Conservation (phyloP, 2,888 invertebrate species). For the Cryptus viduatorius region DNA sequence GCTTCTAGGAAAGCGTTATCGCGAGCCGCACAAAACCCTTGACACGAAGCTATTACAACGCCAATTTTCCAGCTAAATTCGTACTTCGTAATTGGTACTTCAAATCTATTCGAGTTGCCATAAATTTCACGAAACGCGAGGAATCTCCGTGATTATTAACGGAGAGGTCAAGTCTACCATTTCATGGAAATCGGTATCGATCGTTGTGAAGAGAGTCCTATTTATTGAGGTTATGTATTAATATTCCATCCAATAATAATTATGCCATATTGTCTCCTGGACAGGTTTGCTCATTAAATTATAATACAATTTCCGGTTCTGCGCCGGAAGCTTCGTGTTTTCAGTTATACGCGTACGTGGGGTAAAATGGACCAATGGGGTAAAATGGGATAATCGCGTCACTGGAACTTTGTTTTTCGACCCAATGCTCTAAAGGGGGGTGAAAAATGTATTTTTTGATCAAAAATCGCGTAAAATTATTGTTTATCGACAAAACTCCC, state of each 20-base stretch:
- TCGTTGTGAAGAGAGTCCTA: background rate
- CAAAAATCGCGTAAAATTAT: too few relatives aligned
- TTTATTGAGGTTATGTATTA: too few relatives aligned
- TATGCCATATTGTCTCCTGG: background rate
- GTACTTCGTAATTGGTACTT: constrained; percentile 7
- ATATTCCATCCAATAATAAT: background rate
- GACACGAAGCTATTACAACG: constrained; percentile 49
- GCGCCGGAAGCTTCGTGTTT: background rate
- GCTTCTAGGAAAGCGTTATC: constrained; percentile 49
- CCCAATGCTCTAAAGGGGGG: too few relatives aligned
- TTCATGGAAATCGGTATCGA: background rate
- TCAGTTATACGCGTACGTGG: background rate
- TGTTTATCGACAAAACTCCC: too few relatives aligned
- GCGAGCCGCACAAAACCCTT: constrained; percentile 28
- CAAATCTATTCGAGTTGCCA: background rate
- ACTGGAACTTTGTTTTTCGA: too few relatives aligned
- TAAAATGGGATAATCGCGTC: too few relatives aligned
- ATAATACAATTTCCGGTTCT: background rate
- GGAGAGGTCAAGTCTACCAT: background rate
- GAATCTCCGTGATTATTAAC: background rate
- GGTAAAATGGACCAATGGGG: background rate
- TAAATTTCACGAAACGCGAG: background rate
- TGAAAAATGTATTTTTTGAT: too few relatives aligned
- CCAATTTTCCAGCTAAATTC: background rate
- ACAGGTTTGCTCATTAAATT: background rate